These are phyloP conservation scores for Caracal caracal DNA, from an alignment of 2,113 vertebrate species.

Conservation along the genomic window DNA sequence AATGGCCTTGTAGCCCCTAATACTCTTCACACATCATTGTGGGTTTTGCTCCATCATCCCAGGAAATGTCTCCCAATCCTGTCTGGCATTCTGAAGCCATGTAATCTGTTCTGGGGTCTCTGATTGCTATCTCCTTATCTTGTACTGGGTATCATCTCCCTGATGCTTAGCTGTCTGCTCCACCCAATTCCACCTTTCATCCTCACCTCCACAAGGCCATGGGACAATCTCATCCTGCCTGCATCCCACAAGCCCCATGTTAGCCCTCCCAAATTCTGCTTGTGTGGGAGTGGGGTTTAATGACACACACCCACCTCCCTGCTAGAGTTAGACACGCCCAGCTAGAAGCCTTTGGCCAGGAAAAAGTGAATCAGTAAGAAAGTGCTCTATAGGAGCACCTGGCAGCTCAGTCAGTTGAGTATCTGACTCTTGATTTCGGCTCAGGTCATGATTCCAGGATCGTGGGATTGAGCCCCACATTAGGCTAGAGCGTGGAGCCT, in stretches of 20 bases:
- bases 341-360: not conserved
- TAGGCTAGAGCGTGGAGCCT: too few relatives aligned
- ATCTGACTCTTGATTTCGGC: too few relatives aligned
- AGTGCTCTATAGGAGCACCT: not conserved
- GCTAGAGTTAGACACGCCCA: not conserved
- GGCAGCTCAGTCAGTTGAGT: too few relatives aligned
- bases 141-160: not conserved
- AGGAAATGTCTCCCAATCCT: not conserved
- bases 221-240: not conserved
- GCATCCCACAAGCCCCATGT: not conserved
- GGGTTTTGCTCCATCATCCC: not conserved
- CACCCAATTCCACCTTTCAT: not conserved
- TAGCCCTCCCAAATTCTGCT: not conserved
- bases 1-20: not conserved
- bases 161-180: not conserved
- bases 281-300: not conserved
- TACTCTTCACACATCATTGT: not conserved
- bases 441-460: too few relatives aligned
- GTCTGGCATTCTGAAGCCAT: not conserved
- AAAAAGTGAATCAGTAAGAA: not conserved
- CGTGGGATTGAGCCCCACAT: too few relatives aligned
- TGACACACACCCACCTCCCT: not conserved
- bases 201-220: not conserved
- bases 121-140: not conserved
- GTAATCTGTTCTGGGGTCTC: not conserved